A percentile compares a stretch with the other conserved stretches of the same genome.
phyloP scores from a whole-genome alignment of 92 coral and sea anemone species.

The Parazoanthus darwini region DNA sequence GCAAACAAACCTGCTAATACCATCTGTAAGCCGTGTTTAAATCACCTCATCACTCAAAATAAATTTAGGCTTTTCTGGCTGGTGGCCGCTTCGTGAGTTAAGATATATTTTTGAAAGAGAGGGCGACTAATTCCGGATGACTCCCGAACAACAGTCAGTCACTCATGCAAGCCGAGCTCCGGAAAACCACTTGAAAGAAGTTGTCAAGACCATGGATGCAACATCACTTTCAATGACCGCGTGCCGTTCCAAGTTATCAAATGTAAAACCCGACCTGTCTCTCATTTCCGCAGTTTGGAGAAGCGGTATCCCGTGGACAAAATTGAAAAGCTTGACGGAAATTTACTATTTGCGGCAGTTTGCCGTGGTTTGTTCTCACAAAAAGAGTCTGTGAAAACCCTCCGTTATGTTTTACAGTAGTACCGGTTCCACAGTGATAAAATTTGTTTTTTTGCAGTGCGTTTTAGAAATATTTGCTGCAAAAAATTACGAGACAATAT shows the following conservation, averaged over 20 bases:
- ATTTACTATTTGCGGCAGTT: neutral
- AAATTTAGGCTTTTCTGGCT: neutral
- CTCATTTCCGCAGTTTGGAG: neutral
- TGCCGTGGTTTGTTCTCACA: neutral
- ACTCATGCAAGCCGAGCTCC: conserved; percentile 8
- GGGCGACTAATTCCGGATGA: neutral
- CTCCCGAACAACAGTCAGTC: conserved; percentile 15
- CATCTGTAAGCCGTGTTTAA: conserved; percentile 4
- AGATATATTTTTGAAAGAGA: conserved; percentile 3
- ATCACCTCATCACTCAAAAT: conserved; percentile 7
- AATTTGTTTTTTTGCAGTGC: neutral
- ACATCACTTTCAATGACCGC: conserved; percentile 29
- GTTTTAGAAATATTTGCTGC: no score
- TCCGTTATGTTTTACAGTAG: no score
- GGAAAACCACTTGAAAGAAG: conserved; percentile 28
- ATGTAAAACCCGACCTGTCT: neutral
- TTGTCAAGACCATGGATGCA: conserved; percentile 21
- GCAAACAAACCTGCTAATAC: conserved; percentile 59
- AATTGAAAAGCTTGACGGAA: neutral
- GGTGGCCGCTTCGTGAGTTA: neutral
- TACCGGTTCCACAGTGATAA: neutral
- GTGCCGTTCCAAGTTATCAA: neutral
- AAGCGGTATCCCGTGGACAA: neutral
- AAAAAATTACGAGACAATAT: no score
- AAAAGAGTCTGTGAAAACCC: neutral